Evolutionary conservation across 1,140 invertebrate genomes (phyloP).

Genomic region (Drosophila ohnishii): DNA sequence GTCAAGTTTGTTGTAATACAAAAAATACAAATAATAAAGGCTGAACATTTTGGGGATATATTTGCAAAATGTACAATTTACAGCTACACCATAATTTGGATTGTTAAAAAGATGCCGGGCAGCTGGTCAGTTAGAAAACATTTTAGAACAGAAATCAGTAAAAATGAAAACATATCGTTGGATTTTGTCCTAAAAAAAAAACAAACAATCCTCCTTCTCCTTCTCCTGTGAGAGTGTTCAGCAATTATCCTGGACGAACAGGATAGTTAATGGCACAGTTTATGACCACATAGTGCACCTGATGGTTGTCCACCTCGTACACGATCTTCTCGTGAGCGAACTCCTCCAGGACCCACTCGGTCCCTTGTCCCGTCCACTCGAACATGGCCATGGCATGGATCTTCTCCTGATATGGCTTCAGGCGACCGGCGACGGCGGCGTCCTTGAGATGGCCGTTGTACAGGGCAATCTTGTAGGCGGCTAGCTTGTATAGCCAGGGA

Average conservation of each 20-base stretch:
- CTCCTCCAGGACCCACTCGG: background rate
- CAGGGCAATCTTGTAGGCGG: constrained; percentile 16
- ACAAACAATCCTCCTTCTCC: background rate
- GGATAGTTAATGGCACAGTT: background rate
- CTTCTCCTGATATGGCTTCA: background rate
- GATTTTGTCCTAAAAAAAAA: background rate
- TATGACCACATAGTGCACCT: background rate
- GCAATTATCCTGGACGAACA: background rate
- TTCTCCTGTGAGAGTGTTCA: background rate
- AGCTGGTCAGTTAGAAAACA: constrained; percentile 9
- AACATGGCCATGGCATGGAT: background rate
- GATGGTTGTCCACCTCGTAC: background rate
- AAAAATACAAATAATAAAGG: background rate
- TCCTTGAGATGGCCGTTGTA: background rate
- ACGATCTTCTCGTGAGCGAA: background rate
- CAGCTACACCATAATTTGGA: constrained; percentile 9
- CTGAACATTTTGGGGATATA: background rate
- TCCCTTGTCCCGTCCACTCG: background rate
- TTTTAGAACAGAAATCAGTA: background rate
- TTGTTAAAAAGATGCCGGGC: background rate
- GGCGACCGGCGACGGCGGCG: no score
- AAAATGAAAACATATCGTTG: background rate
- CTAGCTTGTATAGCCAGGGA: constrained; percentile 27
- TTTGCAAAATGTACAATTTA: constrained; percentile 5
- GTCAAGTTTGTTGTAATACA: constrained; percentile 1